These are phyloP conservation scores for Fistularia tabacaria DNA, from an alignment of 2,797 vertebrate species.

Conservation along the genomic window DNA sequence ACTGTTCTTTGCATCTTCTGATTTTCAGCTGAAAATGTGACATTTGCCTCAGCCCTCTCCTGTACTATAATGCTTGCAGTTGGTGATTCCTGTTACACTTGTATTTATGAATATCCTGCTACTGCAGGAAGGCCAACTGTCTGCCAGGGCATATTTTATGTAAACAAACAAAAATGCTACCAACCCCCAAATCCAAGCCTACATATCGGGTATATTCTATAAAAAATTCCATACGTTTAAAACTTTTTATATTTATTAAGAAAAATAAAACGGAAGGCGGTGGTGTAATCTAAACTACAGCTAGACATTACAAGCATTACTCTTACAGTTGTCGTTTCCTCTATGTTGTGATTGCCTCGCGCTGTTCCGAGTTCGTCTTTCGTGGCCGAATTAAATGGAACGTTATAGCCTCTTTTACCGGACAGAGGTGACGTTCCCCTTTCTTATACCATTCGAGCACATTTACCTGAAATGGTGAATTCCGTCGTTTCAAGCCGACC, in stretches of 20 bases:
- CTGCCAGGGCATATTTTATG: slow-evolving; percentile 2
- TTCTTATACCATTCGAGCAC: not conserved
- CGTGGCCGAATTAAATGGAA: not conserved
- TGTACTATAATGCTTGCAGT: not conserved
- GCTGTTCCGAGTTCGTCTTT: slow-evolving; percentile 11
- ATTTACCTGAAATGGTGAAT: slow-evolving; percentile 58
- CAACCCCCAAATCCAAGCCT: not conserved
- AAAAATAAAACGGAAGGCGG: not conserved
- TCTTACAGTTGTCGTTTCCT: slow-evolving; percentile 32
- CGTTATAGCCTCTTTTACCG: slow-evolving; percentile 16
- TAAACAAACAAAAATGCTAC: slow-evolving; percentile 30
- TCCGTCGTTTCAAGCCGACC: slow-evolving; percentile 44
- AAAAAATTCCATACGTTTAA: not conserved
- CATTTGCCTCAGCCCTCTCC: too few relatives aligned
- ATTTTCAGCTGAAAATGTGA: too few relatives aligned
- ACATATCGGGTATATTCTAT: not conserved
- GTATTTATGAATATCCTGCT: not conserved
- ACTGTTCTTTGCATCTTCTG: too few relatives aligned
- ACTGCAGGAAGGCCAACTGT: not conserved
- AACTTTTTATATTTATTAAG: not conserved
- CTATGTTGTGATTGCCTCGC: slow-evolving; percentile 34
- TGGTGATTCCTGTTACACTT: not conserved
- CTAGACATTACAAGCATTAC: slow-evolving; percentile 4
- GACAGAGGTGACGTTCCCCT: not conserved
- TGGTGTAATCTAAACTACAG: slow-evolving; percentile 14